Base-by-base conservation (phyloP, 2,888 invertebrate species). In the Tromatobia lineatoria region DNA sequence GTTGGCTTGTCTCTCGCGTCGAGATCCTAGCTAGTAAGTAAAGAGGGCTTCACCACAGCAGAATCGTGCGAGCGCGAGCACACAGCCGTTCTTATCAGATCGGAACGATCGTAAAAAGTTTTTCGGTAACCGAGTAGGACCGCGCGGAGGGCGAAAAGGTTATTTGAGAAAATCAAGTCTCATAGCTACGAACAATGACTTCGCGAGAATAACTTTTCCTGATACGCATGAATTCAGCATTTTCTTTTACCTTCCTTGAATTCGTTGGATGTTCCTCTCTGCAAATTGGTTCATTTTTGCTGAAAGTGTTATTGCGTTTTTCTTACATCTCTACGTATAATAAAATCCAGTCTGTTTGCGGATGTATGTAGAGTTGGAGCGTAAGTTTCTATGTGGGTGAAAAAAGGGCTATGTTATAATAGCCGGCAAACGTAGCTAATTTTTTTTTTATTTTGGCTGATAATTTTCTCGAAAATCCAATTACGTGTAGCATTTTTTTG, bases 81-180 rank as follows among this genome's bases (percentile, higher is more conserved):
- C 76, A 59, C 66, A 66, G 50, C 57, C 38, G 47, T 70, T 83
- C 88, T 90, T 91, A 90, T 89, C 91, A 83, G 88, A 88, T 88
- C 79, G 80, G 71, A 70, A 66, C 69, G 50, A 74, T 82, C 85
- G 86, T 88, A 90, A 88, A 90, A 91, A 91, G 90, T 87, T 88
- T 83, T 83, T 80, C 75, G 75, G 75, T 64, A 47, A 83, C 73
- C 61, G 29, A 11, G 25, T 11, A 42, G 64, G 34, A 25, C 23
- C 45, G 29, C 42, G 20, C 25, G 50, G 47, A 25, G 69, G 38
- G 47, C 20, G 34, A 42, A 69, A 78, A 82, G 52, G 61, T 74
- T 67, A 78, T 78, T 78, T 61, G 45, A 34, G 69, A 78, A 82
- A 82, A 78, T 78, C 29, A 74, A 82, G 67, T 78, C 64, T 20